Percentiles rank a stretch among this genome's conserved stretches.
Evolutionary conservation across 2,113 vertebrate species (phyloP).

Genomic region (Erythrolamprus reginae): DNA sequence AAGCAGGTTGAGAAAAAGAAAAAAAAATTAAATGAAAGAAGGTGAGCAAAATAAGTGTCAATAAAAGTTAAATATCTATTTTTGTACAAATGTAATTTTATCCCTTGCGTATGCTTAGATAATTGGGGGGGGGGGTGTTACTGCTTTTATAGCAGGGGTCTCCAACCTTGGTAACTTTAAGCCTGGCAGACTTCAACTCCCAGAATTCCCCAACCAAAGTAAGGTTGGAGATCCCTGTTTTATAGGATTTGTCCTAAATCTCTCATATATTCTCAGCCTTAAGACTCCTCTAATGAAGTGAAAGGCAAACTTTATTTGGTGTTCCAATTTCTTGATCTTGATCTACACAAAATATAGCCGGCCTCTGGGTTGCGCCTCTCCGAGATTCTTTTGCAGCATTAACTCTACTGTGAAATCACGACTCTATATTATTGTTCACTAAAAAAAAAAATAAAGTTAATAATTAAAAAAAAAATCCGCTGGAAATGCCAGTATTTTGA

Average conservation of each 20-base stretch:
- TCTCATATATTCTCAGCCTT: conserved; percentile 1
- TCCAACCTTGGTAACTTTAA: no score
- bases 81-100: conserved; percentile 84
- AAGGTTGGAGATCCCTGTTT: no score
- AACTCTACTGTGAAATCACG: conserved; percentile 69
- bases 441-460: conserved; percentile 17
- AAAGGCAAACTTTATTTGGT: conserved; percentile 6
- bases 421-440: conserved; percentile 49
- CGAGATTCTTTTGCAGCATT: not conserved
- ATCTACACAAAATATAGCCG: not conserved
- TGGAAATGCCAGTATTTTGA: conserved; percentile 45
- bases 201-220: no score
- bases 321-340: conserved; percentile 50
- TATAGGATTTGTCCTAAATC: conserved; percentile 42
- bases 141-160: no score
- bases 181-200: no score
- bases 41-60: conserved; percentile 61
- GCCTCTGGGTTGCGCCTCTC: conserved; percentile 23
- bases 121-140: conserved; percentile 3
- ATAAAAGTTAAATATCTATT: conserved; percentile 79
- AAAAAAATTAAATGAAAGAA: conserved; percentile 33
- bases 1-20: conserved; percentile 10
- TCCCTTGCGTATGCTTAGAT: conserved; percentile 68
- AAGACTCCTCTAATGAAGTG: not conserved
- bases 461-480: conserved; percentile 16